Conservation (phyloP, 2,888 invertebrate species). For the Trachelus troglodyta region DNA sequence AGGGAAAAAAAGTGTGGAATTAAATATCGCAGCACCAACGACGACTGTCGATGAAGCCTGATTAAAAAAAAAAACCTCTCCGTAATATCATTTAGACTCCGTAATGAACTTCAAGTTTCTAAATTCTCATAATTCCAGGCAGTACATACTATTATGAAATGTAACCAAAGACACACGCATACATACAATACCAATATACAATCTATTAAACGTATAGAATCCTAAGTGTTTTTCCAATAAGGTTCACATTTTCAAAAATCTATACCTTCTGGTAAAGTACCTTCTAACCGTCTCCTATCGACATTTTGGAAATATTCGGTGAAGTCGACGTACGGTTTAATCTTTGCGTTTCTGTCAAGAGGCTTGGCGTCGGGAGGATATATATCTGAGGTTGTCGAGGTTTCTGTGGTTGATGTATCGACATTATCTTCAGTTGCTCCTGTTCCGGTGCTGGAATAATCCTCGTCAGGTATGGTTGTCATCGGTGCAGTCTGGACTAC, state of each 20-base stretch:
- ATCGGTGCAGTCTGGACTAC: slow-evolving; percentile 68
- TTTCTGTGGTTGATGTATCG: slow-evolving; percentile 61
- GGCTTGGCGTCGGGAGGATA: slow-evolving; percentile 62
- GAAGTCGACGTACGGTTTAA: slow-evolving; percentile 88
- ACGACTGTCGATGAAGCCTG: not conserved
- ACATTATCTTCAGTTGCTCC: slow-evolving; percentile 48
- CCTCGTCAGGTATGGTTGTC: slow-evolving; percentile 38
- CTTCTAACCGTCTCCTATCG: slow-evolving; percentile 74
- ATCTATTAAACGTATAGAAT: slow-evolving; percentile 9
- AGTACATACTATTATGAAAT: not conserved
- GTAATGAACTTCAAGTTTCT: not conserved
- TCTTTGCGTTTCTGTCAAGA: slow-evolving; percentile 75
- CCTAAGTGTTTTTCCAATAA: not conserved
- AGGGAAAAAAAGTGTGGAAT: not conserved
- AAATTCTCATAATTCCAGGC: not conserved
- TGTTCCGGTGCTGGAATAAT: slow-evolving; percentile 38
- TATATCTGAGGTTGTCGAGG: slow-evolving; percentile 58
- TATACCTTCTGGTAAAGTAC: slow-evolving; percentile 75
- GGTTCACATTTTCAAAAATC: slow-evolving; percentile 54
- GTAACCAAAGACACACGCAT: not conserved
- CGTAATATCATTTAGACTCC: not conserved
- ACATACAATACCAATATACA: not conserved
- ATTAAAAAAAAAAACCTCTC: not conserved
- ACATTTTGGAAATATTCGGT: slow-evolving; percentile 81
- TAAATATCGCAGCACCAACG: not conserved